A percentile compares a stretch with the other conserved stretches of the same genome.
Conservation (phyloP, 2,113 vertebrate genomes). For the Sturnus vulgaris region DNA sequence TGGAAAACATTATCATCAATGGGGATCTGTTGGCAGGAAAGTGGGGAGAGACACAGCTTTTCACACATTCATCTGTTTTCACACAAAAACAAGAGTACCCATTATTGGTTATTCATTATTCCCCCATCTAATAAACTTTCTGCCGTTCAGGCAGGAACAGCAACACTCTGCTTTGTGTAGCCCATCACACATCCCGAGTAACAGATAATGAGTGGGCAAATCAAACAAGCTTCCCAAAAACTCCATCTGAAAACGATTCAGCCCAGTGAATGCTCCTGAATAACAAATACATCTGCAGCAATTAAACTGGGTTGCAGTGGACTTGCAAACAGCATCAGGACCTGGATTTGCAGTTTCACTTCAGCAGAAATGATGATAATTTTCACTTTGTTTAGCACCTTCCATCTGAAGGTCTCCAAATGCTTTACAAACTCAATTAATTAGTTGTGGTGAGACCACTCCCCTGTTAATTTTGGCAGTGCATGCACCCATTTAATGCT, state of each 20-base stretch:
- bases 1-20: background rate
- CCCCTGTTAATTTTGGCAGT: background rate
- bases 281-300: constrained; percentile 25
- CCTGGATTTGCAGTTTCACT: background rate
- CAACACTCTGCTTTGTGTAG: background rate
- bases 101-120: constrained; percentile 53
- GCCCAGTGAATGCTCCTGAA: background rate
- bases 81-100: background rate
- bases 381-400: constrained; percentile 8
- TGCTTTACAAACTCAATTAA: background rate
- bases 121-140: constrained; percentile 17
- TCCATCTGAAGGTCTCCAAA: background rate
- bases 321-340: background rate
- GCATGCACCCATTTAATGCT: background rate
- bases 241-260: background rate
- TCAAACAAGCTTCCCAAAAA: constrained; percentile 2
- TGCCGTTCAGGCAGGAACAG: background rate
- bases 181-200: background rate
- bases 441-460: background rate
- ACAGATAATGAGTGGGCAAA: constrained; percentile 20
- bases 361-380: background rate
- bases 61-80: constrained; percentile 15
- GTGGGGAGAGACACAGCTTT: background rate
- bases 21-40: background rate
- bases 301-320: background rate